A percentile compares a stretch with the other conserved stretches of the same genome.
Evolutionary conservation across 2,888 invertebrate genomes (phyloP).

Genomic region (Empis livida): DNA sequence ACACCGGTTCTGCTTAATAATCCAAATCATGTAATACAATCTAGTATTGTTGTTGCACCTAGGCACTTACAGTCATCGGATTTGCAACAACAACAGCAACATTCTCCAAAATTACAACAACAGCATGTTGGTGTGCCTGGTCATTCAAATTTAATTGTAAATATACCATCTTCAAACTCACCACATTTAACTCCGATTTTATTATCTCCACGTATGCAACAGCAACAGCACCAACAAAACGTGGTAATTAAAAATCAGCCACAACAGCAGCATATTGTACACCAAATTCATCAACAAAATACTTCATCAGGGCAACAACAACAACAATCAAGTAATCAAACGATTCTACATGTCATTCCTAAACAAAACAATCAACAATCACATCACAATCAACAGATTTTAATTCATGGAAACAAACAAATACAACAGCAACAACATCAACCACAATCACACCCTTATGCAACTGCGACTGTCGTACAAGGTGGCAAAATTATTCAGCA

Average conservation of each 20-base stretch:
- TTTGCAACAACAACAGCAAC: constrained; percentile 11
- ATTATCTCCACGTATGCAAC: constrained; percentile 20
- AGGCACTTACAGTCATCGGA: constrained; percentile 11
- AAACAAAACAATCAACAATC: too few relatives aligned
- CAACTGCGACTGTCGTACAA: constrained; percentile 4
- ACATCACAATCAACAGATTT: neutral
- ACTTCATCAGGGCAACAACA: neutral
- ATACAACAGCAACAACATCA: constrained; percentile 8
- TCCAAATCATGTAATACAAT: constrained; percentile 23
- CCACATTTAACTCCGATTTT: constrained; percentile 20
- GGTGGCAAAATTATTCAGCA: constrained; percentile 9
- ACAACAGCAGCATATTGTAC: constrained; percentile 7
- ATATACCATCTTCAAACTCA: constrained; percentile 27
- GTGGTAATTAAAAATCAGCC: constrained; percentile 1
- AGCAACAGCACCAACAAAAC: constrained; percentile 9
- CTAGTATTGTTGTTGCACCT: constrained; percentile 14
- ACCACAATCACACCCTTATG: constrained; percentile 9
- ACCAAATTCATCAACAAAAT: neutral
- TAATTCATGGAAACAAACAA: constrained; percentile 7
- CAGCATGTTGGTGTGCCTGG: constrained; percentile 14
- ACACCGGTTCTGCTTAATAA: constrained; percentile 22
- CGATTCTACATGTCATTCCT: too few relatives aligned
- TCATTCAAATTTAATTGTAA: constrained; percentile 22
- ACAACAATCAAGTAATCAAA: too few relatives aligned
- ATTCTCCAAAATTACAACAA: constrained; percentile 10